Evolutionary conservation across 92 coral and sea anemone species (phyloP), one percentile per base, ranked within the genome.

Genomic region (Meandrina meandrites): DNA sequence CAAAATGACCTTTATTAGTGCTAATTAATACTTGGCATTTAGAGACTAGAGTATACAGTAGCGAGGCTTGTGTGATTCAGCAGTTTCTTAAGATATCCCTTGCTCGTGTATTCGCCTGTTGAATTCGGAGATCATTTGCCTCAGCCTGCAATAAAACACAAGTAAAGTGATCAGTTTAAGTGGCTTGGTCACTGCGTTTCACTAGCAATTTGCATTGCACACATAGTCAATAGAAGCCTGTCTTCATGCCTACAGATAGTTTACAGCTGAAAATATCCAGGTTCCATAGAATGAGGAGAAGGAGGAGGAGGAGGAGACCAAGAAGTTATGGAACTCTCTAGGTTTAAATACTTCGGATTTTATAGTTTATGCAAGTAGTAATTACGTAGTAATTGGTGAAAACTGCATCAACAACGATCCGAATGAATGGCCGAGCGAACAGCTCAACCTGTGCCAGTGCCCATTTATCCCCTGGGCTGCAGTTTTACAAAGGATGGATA

Each of bases 51-150:
- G 2, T 5, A 64, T 5, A 64, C 28, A n/a, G 21, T 17, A 28
- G 32, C 28, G 2, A 36, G 1, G 50, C 48, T 22, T 28, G 72
- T 27, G 22, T 35, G 42, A 53, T 85, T 86, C 50, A 86, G 85
- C 72, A 47, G 68, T 97, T 97, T 79, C 94, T 89, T 57, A 97
- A 92, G 45, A 97, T 93, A 73, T 97, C 94, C 72, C 98, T 90
- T 34, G 99, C 98, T 79, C 99, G 89, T 36, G 88, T 90, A 81
- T 97, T 97, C 34, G 99, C 99, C 76, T 88, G 89, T 42, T 91
- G 93, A 69, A 97, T 97, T 82, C 99, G 92, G 80, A 90, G 89
- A 83, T 97, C 99, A 80, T 97, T 95, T 60, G 99, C 90, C 87
- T 97, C 99, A 34, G 99, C 99, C 99, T 97, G 72, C 27, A 75